These are phyloP conservation scores for Nyleta sp. DNA, from an alignment of 2,888 invertebrate species.

Conservation along the genomic window DNA sequence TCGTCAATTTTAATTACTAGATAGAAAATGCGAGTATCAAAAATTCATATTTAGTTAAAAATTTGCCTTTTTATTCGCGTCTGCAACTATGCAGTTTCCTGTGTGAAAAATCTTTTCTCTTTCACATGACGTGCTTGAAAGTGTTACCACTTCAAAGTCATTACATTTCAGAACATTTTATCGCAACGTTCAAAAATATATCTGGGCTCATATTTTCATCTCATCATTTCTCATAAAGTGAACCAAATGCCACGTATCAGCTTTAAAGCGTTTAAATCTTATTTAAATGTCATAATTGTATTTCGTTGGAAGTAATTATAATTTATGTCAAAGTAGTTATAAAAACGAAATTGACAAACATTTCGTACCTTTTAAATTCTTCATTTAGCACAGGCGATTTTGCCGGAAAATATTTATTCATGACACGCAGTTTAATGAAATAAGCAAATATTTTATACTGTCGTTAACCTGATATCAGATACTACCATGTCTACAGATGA, in stretches of 20 bases:
- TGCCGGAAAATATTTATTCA: too few relatives aligned
- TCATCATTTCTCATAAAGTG: not conserved
- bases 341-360: too few relatives aligned
- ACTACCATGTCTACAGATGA: conserved; percentile 32
- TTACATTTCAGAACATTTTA: conserved; percentile 24
- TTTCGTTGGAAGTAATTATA: too few relatives aligned
- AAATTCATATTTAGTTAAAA: conserved; percentile 7
- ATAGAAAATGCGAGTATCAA: not conserved
- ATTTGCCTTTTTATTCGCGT: not conserved
- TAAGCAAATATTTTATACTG: not conserved
- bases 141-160: conserved; percentile 15
- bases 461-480: not conserved
- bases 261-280: not conserved
- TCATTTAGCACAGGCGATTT: too few relatives aligned
- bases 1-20: too few relatives aligned
- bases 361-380: too few relatives aligned
- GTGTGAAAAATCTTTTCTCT: conserved; percentile 15
- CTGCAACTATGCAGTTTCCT: conserved; percentile 19
- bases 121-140: conserved; percentile 15
- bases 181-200: conserved; percentile 2
- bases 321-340: too few relatives aligned
- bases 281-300: too few relatives aligned
- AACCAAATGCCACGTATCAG: too few relatives aligned
- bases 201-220: conserved; percentile 22
- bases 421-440: not conserved